Conservation (phyloP, 35 echinoderm and acorn worm species). For the Ophioderma brevispina region DNA sequence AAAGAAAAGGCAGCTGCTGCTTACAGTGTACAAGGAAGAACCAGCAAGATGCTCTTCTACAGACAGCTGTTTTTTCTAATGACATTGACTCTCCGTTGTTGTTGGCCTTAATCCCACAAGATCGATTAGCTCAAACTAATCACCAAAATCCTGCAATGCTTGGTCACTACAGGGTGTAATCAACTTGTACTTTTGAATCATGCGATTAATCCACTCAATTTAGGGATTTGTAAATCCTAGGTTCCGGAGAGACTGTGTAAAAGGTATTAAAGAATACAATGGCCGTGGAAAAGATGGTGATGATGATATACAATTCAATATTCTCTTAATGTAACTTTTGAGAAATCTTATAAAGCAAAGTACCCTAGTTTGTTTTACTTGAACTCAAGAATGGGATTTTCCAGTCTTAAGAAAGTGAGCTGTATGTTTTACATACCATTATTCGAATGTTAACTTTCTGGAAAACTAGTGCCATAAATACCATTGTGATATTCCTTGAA, state of each 20-base stretch:
- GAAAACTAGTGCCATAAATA: no score
- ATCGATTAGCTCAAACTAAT: not conserved
- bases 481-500: no score
- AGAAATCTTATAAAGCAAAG: no score
- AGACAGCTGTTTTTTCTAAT: slow-evolving; percentile 35
- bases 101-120: not conserved
- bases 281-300: not conserved
- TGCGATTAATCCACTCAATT: slow-evolving; percentile 7
- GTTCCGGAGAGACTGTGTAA: not conserved
- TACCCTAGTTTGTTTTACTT: no score
- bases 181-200: not conserved
- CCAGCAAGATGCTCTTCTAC: slow-evolving; percentile 63
- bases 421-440: no score
- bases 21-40: not conserved
- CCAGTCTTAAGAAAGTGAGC: no score
- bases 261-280: slow-evolving; percentile 6
- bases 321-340: no score
- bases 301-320: no score
- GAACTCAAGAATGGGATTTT: no score
- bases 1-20: not conserved
- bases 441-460: no score
- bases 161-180: not conserved
- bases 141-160: not conserved
- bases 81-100: not conserved
- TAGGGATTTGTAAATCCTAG: slow-evolving; percentile 13